Base-by-base conservation (phyloP, 2,113 vertebrate species). In the Anolis carolinensis region DNA sequence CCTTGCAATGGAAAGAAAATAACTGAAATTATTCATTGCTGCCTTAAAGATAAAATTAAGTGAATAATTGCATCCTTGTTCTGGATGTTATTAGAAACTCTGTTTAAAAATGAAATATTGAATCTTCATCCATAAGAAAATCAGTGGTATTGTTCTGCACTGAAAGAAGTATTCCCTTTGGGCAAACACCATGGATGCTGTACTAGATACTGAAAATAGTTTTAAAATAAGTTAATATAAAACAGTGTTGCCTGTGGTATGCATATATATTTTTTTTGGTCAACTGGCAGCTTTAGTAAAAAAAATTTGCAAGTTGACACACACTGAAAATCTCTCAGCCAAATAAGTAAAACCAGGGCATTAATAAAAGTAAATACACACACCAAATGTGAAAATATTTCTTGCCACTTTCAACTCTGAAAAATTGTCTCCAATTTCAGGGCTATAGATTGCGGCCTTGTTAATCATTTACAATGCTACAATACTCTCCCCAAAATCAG, bases 221-320 rank as follows among this genome's bases (percentile, higher is more conserved):
- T 71, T 71, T 71, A 30, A 32, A 71, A 34, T 86, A 86, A 79
- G 8, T 32, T 82, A 65, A 76, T 68, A 82, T 85, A 86, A 84
- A 67, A 68, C 25, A 68, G 25, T n/a, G 27, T 30, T 30, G 23
- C 67, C 25, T 68, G 30, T 30, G 30, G 67, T 30, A 68, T 68
- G 67, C 30, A n/a, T n/a, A 68, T n/a, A 68, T 25, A 30, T 68
- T 68, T 68, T 7, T 68, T n/a, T n/a, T 68, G 8, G 2, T 68
- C 67, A 68, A 30, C 67, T 68, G 30, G n/a, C 67, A 68, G 6
- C 27, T 68, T 30, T n/a, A 11, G 67, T 68, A 7, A n/a, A 68
- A 30, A 7, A 68, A 3, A 25, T 68, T 68, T n/a, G 25, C 67
- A 68, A 11, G 8, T 68, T 68, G 30, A 68, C 8, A 30, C 67